Conservation (phyloP, 1,140 invertebrate genomes). For the Trialeurodes vaporariorum region DNA sequence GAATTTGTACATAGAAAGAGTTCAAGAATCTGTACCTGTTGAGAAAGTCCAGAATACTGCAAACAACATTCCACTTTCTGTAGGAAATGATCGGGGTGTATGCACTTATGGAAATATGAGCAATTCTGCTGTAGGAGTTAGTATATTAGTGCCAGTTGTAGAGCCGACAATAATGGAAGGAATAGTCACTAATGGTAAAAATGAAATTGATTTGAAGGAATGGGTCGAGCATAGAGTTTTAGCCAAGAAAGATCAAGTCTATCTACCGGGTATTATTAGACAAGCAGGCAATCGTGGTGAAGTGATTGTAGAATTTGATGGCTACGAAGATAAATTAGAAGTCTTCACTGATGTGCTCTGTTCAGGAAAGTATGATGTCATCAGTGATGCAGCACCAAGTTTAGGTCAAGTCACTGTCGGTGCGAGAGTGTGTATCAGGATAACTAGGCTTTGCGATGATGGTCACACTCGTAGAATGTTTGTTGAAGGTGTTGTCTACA, state of each 20-base stretch:
- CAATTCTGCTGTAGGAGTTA: not conserved
- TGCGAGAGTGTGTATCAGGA: conserved; percentile 50
- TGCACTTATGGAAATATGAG: not conserved
- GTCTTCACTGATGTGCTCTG: conserved; percentile 38
- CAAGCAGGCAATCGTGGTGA: conserved; percentile 43
- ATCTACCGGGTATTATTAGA: conserved; percentile 67
- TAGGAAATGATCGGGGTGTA: not conserved
- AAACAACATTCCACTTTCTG: not conserved
- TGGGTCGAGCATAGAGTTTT: conserved; percentile 84
- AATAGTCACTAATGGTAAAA: not conserved
- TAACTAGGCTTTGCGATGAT: conserved; percentile 31
- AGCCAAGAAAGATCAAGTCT: conserved; percentile 66
- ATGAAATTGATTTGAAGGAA: conserved; percentile 65
- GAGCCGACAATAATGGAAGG: not conserved
- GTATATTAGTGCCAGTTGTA: not conserved
- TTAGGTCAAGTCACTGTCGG: conserved; percentile 53
- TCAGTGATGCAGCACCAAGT: conserved; percentile 84
- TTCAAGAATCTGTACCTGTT: not conserved
- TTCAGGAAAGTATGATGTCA: conserved; percentile 70
- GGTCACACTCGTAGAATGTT: conserved; percentile 47
- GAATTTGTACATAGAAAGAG: not conserved
- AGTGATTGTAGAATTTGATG: conserved; percentile 62
- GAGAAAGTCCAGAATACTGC: too few relatives aligned
- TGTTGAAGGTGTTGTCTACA: conserved; percentile 68
- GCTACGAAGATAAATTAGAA: conserved; percentile 45